Evolutionary conservation across 2,888 invertebrate species (phyloP), one percentile per base, ranked within the genome.

Genomic region (Drosophila acutilabella): DNA sequence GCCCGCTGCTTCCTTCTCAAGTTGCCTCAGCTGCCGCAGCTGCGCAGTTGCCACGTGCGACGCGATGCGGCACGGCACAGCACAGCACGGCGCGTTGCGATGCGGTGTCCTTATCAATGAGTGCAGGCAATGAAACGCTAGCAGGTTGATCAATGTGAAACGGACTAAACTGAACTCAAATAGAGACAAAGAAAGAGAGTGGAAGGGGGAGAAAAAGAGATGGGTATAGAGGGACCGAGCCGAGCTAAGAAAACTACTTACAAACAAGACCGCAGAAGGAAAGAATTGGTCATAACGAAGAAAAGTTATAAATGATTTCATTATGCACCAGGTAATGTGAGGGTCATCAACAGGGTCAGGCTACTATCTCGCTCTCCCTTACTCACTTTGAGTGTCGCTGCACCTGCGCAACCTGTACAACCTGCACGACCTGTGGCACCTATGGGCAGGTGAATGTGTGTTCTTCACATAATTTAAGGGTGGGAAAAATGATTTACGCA

Each of bases 401-500:
- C 78, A 80, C 71, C 78, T 80, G 80, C 66, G 66, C 70, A 71
- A 67, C 64, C 65, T 76, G 76, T 73, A 57, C 45, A 47, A 57
- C 57, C 57, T 76, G 76, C 77, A 57, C 45, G 38, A 57, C 57
- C 57, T 57, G 57, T 57, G 57, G 57, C 57, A 57, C 57, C 57
- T 47, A 42, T 53, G 47, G 62, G 73, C 80, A 80, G 80, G 76
- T 80, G 80, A 30, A 40, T n/a, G 11, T 50, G 16, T 14, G 14
- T 4, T 23, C 30, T 30, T 48, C 26, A 33, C 6, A 30, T 48
- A 16, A 13, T 50, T 41, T 74, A 83, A 73, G 83, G 83, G 87
- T 87, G 83, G 87, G 83, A 84, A 84, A 87, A 87, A 84, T 84
- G 83, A 84, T 84, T 84, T 84, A 84, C 83, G 69, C 83, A 86